Conservation (phyloP, 2,797 vertebrate genomes). For the Thunnus albacares region DNA sequence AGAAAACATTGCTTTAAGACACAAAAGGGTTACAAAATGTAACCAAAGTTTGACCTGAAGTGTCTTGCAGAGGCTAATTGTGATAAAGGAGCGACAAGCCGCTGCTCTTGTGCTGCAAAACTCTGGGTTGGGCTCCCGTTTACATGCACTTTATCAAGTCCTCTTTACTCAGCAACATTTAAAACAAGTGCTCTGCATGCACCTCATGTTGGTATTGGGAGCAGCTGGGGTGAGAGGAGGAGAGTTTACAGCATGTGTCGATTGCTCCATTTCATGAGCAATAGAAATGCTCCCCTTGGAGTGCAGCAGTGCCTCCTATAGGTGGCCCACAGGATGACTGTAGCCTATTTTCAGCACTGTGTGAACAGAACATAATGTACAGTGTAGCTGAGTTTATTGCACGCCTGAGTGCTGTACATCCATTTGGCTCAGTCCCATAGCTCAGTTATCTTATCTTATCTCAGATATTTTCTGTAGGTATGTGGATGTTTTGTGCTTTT, state of each 20-base stretch:
- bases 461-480: no score
- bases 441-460: not conserved
- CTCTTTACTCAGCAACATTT: slow-evolving; percentile 1
- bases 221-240: not conserved
- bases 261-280: slow-evolving; percentile 33
- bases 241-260: slow-evolving; percentile 1
- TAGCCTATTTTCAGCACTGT: not conserved
- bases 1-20: not conserved
- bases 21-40: no score
- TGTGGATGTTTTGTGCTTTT: not conserved
- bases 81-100: not conserved
- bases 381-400: not conserved
- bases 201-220: slow-evolving; percentile 2
- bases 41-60: no score
- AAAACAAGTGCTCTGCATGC: slow-evolving; percentile 2
- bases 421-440: not conserved
- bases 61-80: not conserved
- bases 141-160: not conserved
- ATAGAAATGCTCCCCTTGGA: slow-evolving; percentile 26
- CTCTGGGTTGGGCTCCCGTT: not conserved
- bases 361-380: slow-evolving; percentile 46
- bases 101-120: not conserved
- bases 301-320: slow-evolving; percentile 60
- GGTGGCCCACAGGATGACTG: slow-evolving; percentile 15
- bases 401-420: slow-evolving; percentile 1